phyloP scores from a whole-genome alignment of 2,113 vertebrate species.

The Isichthys henryi region DNA sequence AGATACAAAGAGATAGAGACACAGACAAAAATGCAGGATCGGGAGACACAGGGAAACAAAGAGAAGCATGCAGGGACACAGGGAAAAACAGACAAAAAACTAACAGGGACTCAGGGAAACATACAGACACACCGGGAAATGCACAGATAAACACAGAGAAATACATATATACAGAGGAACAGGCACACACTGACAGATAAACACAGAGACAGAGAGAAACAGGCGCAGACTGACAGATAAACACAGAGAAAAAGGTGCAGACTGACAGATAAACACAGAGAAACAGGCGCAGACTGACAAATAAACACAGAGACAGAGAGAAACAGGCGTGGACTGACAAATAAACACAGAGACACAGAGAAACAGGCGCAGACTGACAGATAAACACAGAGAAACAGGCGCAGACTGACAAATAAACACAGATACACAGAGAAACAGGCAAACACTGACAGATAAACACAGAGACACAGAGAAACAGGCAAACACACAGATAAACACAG shows the following conservation, averaged over 20 bases:
- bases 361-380: not conserved
- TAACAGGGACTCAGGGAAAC: not conserved
- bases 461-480: not conserved
- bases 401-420: not conserved
- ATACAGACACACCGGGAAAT: not conserved
- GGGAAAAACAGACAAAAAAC: not conserved
- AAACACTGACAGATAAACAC: not conserved
- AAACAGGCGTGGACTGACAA: not conserved
- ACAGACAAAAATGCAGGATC: not conserved
- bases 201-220: not conserved
- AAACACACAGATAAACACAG: not conserved
- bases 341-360: not conserved
- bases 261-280: not conserved
- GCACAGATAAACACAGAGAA: not conserved
- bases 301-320: not conserved
- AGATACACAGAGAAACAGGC: not conserved
- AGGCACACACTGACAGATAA: not conserved
- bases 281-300: no score
- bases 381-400: not conserved
- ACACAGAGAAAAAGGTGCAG: not conserved
- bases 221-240: not conserved
- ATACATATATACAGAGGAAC: not conserved
- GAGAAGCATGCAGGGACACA: not conserved
- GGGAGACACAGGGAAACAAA: not conserved
- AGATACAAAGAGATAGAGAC: not conserved